Percentiles rank a stretch among this genome's conserved stretches.
Evolutionary conservation across 1,140 invertebrate genomes (phyloP).

Genomic region (Tetramorium alpestre): DNA sequence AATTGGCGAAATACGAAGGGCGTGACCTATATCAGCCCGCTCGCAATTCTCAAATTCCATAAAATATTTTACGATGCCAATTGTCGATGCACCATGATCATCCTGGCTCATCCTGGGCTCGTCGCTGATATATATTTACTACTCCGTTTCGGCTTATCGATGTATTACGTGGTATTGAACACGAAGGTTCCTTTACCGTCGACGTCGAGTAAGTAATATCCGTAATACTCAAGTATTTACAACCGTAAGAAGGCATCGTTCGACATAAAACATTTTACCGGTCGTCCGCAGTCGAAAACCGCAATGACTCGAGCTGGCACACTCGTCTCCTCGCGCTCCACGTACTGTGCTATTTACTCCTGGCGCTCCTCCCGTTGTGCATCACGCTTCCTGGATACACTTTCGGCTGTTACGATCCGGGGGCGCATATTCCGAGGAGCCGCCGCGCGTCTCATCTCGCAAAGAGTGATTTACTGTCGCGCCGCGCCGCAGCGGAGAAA

Average conservation of each 20-base stretch:
- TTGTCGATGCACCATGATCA: background rate
- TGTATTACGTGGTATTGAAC: background rate
- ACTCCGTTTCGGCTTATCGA: background rate
- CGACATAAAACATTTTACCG: conserved; percentile 55
- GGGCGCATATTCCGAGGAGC: background rate
- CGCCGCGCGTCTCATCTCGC: conserved; percentile 7
- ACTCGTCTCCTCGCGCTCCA: too few species aligned
- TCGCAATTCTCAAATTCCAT: conserved; percentile 35
- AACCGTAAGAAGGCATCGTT: background rate
- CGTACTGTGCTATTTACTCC: background rate
- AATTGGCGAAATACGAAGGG: background rate
- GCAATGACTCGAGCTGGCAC: background rate
- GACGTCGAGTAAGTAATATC: background rate
- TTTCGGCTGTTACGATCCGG: conserved; percentile 7
- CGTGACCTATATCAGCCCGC: background rate
- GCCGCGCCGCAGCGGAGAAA: background rate
- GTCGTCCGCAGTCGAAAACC: background rate
- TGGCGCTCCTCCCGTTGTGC: background rate
- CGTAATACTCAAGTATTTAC: conserved; percentile 19
- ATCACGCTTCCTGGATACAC: conserved; percentile 8
- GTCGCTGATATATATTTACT: conserved; percentile 16
- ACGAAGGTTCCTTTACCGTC: background rate
- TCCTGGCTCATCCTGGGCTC: background rate
- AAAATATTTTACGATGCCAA: conserved; percentile 57
- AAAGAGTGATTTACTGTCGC: conserved; percentile 35